Percentiles rank a stretch among this genome's conserved stretches.
Evolutionary conservation across 2,797 vertebrate genomes (phyloP).

Genomic region (Sebastiscus albofasciatus): DNA sequence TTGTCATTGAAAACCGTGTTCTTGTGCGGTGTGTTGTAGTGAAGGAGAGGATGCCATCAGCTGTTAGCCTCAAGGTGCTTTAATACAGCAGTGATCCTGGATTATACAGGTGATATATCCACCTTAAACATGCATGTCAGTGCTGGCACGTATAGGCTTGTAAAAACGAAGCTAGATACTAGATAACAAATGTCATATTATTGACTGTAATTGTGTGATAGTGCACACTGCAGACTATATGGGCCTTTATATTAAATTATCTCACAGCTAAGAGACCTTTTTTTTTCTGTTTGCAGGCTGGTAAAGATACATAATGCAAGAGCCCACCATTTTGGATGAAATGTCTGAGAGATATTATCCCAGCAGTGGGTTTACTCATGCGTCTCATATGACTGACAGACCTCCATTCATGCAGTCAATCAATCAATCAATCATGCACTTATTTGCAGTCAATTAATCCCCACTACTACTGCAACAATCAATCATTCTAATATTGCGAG

Average conservation of each 20-base stretch:
- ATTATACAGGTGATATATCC: slow-evolving; percentile 57
- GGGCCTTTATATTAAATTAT: slow-evolving; percentile 30
- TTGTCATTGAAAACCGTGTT: neutral
- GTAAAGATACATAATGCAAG: slow-evolving; percentile 28
- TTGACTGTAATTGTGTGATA: neutral
- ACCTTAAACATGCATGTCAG: neutral
- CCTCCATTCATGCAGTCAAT: neutral
- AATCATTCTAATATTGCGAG: neutral
- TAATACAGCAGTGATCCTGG: slow-evolving; percentile 38
- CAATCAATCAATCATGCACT: neutral
- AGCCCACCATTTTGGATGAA: slow-evolving; percentile 65
- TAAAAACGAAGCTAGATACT: neutral
- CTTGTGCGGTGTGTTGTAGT: neutral
- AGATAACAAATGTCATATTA: neutral
- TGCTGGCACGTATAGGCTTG: neutral
- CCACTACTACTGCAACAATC: neutral
- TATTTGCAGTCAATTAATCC: slow-evolving; percentile 14
- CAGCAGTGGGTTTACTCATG: neutral
- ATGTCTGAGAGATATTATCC: slow-evolving; percentile 3
- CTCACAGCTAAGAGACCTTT: neutral
- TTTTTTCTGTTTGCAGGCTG: neutral
- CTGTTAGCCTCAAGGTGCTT: slow-evolving; percentile 70
- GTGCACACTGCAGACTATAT: neutral
- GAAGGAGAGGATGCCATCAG: slow-evolving; percentile 60
- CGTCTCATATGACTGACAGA: slow-evolving; percentile 17